Evolutionary conservation across 2,113 vertebrate genomes (phyloP), one percentile per base, ranked within the genome.

Genomic region (Oryzias javanicus): DNA sequence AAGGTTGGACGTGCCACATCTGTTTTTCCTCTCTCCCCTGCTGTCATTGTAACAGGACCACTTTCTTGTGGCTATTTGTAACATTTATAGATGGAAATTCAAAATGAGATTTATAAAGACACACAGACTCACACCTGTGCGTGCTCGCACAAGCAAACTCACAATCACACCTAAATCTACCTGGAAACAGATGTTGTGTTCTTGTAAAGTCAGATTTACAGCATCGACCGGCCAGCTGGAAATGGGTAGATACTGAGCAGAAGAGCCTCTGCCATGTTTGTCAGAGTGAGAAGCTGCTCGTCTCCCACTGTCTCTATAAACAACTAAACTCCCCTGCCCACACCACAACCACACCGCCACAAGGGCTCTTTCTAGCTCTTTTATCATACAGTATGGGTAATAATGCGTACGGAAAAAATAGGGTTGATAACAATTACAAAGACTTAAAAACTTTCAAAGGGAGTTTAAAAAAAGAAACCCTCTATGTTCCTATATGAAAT

Each of bases 231-330:
- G 18, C 27, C 18, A 35, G 47, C 42, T 60, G 52, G 51, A 70
- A 68, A 25, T 62, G 27, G 58, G 46, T 19, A 20, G 59, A 57
- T 75, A 49, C 22, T 55, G 18, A 42, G 35, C 40, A 49, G 40
- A 20, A 14, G 20, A 14, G 51, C 10, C 2, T 35, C 16, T 7
- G 8, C 20, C 49, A 60, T 72, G 73, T 20, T 42, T 19, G 15
- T 42, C 64, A 70, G 64, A 51, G 20, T 52, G 66, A 69, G 41
- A 60, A 52, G 45, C 45, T 45, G 27, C 49, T 63, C 22, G 48
- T 52, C 55, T 56, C 60, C 24, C 4, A 35, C 15, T 29, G 60
- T 51, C 49, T 60, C 35, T 59, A 65, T 63, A 66, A 25, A 55
- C 5, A 52, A 17, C 16, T 47, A 35, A 48, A 42, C 20, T 71